These are phyloP conservation scores for Cabera pusaria DNA, from an alignment of 2,888 invertebrate species.

Conservation along the genomic window DNA sequence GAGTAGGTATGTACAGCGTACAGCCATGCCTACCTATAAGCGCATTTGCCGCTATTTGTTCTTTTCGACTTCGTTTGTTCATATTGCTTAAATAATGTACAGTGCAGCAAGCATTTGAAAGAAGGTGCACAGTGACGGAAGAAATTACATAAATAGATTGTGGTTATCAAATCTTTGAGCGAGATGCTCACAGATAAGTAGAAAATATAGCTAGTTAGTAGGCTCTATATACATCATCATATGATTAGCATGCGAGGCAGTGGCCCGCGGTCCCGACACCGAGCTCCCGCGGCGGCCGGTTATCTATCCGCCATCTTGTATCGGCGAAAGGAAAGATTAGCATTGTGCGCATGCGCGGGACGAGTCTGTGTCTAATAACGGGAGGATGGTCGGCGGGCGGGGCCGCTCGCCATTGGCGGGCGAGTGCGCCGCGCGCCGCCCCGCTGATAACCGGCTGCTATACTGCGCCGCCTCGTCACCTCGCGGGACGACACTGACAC, in stretches of 20 bases:
- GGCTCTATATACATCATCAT: too few species aligned
- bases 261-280: conserved; percentile 26
- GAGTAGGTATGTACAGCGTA: too few species aligned
- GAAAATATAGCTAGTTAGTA: too few species aligned
- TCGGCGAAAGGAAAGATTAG: conserved; percentile 30
- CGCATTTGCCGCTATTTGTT: too few species aligned
- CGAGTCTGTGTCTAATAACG: conserved; percentile 37
- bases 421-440: conserved; percentile 17
- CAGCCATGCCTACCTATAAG: too few species aligned
- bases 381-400: conserved; percentile 34
- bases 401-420: conserved; percentile 40
- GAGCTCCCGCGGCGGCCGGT: conserved; percentile 12
- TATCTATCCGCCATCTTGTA: conserved; percentile 48
- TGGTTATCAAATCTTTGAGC: too few species aligned
- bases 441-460: conserved; percentile 17
- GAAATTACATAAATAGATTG: too few species aligned
- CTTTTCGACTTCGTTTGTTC: too few species aligned
- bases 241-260: conserved; percentile 6
- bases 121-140: too few species aligned
- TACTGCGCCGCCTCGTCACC: conserved; percentile 15
- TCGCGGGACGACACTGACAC: conserved; percentile 35
- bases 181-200: too few species aligned
- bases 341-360: conserved; percentile 29
- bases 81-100: too few species aligned
- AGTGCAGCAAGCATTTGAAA: too few species aligned